Percentiles rank a stretch among this genome's conserved stretches.
Evolutionary conservation across 2,113 vertebrate species (phyloP).

Genomic region (Peromyscus californicus): DNA sequence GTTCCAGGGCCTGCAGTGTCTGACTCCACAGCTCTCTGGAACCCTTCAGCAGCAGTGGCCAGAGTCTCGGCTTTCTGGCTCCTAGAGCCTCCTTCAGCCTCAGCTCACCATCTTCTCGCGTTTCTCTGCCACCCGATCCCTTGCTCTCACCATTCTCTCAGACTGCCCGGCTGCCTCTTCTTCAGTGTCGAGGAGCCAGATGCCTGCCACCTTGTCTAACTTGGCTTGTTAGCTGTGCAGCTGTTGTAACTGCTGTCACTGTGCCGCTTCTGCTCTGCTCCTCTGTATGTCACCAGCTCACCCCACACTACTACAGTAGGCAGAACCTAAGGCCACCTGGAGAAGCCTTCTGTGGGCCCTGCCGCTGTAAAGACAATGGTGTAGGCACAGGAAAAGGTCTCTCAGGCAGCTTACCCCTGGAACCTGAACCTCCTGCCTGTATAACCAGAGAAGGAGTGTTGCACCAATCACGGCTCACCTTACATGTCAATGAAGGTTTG

Average conservation of each 20-base stretch:
- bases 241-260: not conserved
- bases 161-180: not conserved
- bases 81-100: not conserved
- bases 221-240: not conserved
- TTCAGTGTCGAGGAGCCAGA: not conserved
- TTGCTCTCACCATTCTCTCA: not conserved
- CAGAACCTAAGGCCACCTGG: not conserved
- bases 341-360: not conserved
- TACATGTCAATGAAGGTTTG: too few relatives aligned
- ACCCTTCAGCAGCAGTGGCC: not conserved
- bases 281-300: not conserved
- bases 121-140: not conserved
- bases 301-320: not conserved
- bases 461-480: not conserved
- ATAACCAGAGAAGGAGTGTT: not conserved
- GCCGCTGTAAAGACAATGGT: not conserved
- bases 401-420: too few relatives aligned
- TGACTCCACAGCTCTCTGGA: not conserved
- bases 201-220: not conserved
- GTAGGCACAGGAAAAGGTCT: too few relatives aligned
- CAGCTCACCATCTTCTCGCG: not conserved
- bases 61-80: not conserved
- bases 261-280: not conserved
- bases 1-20: not conserved
- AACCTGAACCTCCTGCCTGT: too few relatives aligned